Percentiles rank a stretch among this genome's conserved stretches.
Evolutionary conservation across 1,140 invertebrate genomes (phyloP).

Genomic region (Panulirus ornatus): DNA sequence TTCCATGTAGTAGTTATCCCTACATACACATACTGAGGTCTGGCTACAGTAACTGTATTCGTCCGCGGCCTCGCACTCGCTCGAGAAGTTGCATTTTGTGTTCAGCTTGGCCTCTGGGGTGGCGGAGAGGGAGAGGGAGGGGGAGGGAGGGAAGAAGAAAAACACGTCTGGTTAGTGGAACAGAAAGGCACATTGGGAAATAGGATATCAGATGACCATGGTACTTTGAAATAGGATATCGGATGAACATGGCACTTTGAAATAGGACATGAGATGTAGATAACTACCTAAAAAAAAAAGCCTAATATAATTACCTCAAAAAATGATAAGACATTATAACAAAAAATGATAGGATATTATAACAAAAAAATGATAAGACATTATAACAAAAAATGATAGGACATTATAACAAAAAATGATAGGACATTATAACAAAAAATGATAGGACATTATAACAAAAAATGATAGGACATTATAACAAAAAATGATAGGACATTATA

Average conservation of each 20-base stretch:
- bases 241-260: too few species aligned
- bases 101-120: conserved; percentile 54
- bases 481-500: too few species aligned
- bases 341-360: neutral
- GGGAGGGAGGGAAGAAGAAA: neutral
- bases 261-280: too few species aligned
- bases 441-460: too few species aligned
- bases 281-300: too few species aligned
- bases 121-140: neutral
- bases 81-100: conserved; percentile 51
- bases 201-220: neutral
- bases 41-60: conserved; percentile 33
- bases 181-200: neutral
- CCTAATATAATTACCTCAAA: neutral
- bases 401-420: neutral
- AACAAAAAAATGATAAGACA: neutral
- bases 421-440: neutral
- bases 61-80: conserved; percentile 51
- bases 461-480: too few species aligned
- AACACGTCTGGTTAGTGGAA: too few species aligned
- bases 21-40: conserved; percentile 52
- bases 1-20: conserved; percentile 50
- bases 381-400: neutral
- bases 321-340: neutral
- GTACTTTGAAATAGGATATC: too few species aligned